Conservation (phyloP, 2,888 invertebrate genomes). For the Lymantria monacha region DNA sequence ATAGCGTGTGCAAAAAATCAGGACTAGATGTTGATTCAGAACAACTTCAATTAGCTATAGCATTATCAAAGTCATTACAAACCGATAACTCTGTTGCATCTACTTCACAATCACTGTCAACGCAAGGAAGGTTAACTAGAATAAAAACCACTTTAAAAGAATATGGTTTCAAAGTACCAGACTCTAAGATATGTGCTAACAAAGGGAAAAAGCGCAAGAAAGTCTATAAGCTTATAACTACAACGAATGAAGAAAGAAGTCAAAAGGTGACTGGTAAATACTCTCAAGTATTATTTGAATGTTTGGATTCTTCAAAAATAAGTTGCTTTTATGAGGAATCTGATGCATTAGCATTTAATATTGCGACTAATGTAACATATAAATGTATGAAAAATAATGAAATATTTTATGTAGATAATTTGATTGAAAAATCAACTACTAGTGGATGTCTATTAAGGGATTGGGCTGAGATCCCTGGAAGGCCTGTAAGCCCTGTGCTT, state of each 20-base stretch:
- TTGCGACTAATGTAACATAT: conserved; percentile 54
- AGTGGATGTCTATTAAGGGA: conserved; percentile 81
- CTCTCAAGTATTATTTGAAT: conserved; percentile 56
- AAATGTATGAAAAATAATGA: conserved; percentile 45
- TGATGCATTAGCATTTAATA: conserved; percentile 38
- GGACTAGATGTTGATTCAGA: conserved; percentile 83
- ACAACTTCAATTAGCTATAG: conserved; percentile 85
- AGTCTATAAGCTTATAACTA: conserved; percentile 53
- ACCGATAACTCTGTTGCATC: conserved; percentile 15
- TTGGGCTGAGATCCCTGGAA: conserved; percentile 84
- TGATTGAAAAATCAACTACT: conserved; percentile 64
- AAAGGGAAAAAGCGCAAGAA: conserved; percentile 48
- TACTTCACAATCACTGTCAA: conserved; percentile 29
- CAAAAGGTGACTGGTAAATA: conserved; percentile 60
- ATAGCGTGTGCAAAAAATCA: conserved; percentile 62
- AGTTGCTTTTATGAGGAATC: conserved; percentile 9
- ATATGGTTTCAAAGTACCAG: conserved; percentile 82
- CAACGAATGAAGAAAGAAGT: conserved; percentile 49
- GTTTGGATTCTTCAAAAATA: conserved; percentile 23
- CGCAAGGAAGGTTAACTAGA: conserved; percentile 54
- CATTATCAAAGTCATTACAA: conserved; percentile 83
- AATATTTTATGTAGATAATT: conserved; percentile 69
- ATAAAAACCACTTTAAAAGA: conserved; percentile 81
- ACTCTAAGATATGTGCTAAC: conserved; percentile 42
- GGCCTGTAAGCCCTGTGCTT: conserved; percentile 79